Conservation (phyloP, 2,797 vertebrate genomes). For the Malurus splendens region DNA sequence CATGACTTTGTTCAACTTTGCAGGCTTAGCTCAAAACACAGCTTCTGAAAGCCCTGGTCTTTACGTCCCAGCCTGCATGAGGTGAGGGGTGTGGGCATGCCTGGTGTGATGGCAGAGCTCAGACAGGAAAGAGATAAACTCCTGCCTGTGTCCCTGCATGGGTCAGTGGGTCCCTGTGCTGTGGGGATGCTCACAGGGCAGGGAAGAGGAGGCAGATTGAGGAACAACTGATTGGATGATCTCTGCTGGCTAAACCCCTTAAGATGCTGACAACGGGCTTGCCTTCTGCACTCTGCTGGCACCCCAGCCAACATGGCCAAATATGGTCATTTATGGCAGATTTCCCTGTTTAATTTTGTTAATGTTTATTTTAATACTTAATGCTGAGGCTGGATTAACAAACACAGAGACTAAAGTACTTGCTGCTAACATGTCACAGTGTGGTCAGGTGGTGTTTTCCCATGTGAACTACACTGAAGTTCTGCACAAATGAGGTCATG, state of each 20-base stretch:
- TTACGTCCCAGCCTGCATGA: not conserved
- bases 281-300: not conserved
- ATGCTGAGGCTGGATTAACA: not conserved
- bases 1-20: not conserved
- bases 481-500: not conserved
- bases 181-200: not conserved
- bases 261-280: not conserved
- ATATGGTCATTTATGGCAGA: not conserved
- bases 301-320: not conserved
- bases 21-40: not conserved
- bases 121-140: not conserved
- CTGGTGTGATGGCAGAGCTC: not conserved
- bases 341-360: not conserved
- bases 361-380: not conserved
- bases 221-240: not conserved
- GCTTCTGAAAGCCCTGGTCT: not conserved
- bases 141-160: not conserved
- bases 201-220: not conserved
- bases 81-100: not conserved
- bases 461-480: not conserved
- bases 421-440: not conserved
- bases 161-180: accelerated
- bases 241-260: not conserved
- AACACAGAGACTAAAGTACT: not conserved
- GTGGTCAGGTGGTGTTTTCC: not conserved